Base-by-base conservation (phyloP, 2,888 invertebrate genomes). In the Drosophila quinaria region DNA sequence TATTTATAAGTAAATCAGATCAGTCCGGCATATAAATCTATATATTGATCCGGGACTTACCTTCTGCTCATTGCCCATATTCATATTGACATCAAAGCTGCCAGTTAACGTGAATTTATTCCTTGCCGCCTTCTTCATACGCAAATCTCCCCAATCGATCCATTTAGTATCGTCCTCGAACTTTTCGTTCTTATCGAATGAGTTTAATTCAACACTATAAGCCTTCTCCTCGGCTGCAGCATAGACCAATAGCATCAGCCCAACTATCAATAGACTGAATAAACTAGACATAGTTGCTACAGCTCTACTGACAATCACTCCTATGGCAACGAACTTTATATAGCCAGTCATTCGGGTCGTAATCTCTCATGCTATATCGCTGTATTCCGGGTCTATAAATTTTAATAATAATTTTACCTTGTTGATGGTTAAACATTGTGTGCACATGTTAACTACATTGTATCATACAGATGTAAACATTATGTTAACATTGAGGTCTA, bases 71-170 rank as follows among this genome's bases (percentile, higher is more conserved):
- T 90, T 64, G 13, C 77, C 90, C 69, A 91, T 54, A 61, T 91
- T 91, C 19, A 75, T 39, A 11, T 83, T 81, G n/a, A 87, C 37
- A 5, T 74, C 79, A 49, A 89, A 67, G 1, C 84, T 80, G 0
- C 91, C 91, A 6, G 69, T 76, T 2, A 91, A 11, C 0, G 82
- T 80, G 51, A 87, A 89, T 25, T 80, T 65, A 49, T 89, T 91
- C n/a, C 81, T 85, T 11, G 67, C 59, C 17, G 78, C 74, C 64
- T 86, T 81, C 70, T 89, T 89, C 76, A 91, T 78, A 6, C 87
- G 78, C 70, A 91, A 51, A 4, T 88, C 80, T 13, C 81, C 83
- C 91, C 91, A 91, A 41, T 86, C 85, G 10, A 91, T 46, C 87
- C 82, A 91, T 4, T 81, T 76, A 0, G 59, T 70, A 56, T 88